Percentiles rank a stretch among this genome's conserved stretches.
Conservation (phyloP, 2,888 invertebrate genomes). For the Calameuta pallipes region DNA sequence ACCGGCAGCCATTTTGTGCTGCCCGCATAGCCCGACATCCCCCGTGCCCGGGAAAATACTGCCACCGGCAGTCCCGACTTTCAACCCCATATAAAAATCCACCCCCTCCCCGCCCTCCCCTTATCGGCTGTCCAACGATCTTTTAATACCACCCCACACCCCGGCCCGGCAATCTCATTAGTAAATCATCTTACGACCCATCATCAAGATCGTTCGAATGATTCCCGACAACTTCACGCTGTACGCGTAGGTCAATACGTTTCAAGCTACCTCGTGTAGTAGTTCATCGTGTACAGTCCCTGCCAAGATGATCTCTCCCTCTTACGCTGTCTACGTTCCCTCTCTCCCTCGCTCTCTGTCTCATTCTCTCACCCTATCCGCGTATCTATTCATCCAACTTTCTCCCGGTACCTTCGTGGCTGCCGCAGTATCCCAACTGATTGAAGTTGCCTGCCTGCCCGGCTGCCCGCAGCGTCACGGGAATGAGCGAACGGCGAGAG, state of each 20-base stretch:
- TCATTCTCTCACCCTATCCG: conserved; percentile 8
- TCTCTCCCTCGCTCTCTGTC: conserved; percentile 16
- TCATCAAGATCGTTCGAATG: background rate
- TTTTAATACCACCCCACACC: background rate
- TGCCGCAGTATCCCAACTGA: background rate
- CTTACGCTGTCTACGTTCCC: conserved; percentile 8
- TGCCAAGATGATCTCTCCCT: background rate
- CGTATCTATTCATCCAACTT: conserved; percentile 12
- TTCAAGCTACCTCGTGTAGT: conserved; percentile 29
- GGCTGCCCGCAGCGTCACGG: background rate
- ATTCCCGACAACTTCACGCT: background rate
- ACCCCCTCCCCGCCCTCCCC: background rate
- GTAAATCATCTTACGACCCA: background rate
- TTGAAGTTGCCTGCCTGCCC: background rate
- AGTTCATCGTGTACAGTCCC: conserved; percentile 28
- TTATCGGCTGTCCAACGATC: background rate
- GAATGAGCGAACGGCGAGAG: background rate
- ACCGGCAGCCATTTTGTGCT: conserved; percentile 61
- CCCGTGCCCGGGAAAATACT: conserved; percentile 55
- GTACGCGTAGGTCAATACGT: conserved; percentile 31
- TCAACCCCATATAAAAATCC: background rate
- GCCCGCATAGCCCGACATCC: conserved; percentile 46
- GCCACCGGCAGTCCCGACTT: conserved; percentile 28
- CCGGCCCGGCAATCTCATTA: background rate
- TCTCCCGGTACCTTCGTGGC: background rate